Conservation (phyloP, 2,888 invertebrate species). For the Corbicula japonica region DNA sequence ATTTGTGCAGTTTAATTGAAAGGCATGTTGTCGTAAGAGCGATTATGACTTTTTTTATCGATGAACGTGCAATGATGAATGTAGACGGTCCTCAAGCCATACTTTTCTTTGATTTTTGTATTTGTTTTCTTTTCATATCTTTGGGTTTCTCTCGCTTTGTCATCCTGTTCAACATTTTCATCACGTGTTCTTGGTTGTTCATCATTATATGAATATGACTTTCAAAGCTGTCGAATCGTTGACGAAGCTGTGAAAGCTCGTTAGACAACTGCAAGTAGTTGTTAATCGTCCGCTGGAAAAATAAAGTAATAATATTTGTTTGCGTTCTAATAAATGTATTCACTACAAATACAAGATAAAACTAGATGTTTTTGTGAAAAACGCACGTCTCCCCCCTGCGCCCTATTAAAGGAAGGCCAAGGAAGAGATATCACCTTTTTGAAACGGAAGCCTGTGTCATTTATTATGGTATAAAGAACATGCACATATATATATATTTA, state of each 20-base stretch:
- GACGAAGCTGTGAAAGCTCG: background rate
- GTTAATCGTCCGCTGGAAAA: slow-evolving; percentile 26
- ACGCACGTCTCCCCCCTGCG: too few species aligned
- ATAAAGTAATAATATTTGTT: too few species aligned
- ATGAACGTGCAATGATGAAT: background rate
- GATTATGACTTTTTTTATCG: background rate
- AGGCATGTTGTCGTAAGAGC: background rate
- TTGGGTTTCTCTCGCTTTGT: background rate
- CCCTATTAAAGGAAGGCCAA: too few species aligned
- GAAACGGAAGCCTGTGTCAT: too few species aligned
- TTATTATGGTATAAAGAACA: too few species aligned
- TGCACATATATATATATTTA: too few species aligned
- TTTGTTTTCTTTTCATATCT: background rate
- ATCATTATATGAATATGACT: background rate
- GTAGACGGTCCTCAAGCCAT: background rate
- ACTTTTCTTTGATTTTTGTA: slow-evolving; percentile 4
- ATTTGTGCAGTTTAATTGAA: background rate
- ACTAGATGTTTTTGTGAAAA: too few species aligned
- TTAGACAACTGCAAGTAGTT: background rate
- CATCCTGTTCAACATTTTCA: slow-evolving; percentile 4
- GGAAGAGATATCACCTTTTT: too few species aligned
- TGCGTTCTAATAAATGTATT: too few species aligned
- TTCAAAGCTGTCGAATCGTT: slow-evolving; percentile 1
- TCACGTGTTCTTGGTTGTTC: slow-evolving; percentile 10
- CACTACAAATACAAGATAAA: too few species aligned